A percentile compares a stretch with the other conserved stretches of the same genome.
Conservation (phyloP, 2,113 vertebrate species). For the Oryzias woworae region DNA sequence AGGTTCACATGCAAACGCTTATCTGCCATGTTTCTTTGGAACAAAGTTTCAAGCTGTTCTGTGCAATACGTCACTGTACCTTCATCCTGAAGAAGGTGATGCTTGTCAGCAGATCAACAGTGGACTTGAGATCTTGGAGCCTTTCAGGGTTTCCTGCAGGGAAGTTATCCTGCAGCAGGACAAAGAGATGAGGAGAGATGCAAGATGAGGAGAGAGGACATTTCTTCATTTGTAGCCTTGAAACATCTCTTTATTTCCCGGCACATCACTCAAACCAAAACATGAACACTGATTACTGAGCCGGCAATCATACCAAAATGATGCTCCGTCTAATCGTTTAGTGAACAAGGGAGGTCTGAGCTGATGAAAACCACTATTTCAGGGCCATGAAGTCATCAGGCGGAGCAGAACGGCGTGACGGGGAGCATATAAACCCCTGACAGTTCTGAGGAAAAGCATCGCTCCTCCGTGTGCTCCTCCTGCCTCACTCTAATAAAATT, state of each 20-base stretch:
- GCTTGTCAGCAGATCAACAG: conserved; percentile 95
- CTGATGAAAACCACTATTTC: conserved; percentile 68
- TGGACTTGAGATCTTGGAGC: conserved; percentile 95
- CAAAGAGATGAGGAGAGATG: conserved; percentile 28
- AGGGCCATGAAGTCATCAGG: conserved; percentile 74
- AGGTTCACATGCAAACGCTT: too few relatives aligned
- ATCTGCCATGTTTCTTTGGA: too few relatives aligned
- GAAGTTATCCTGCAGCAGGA: conserved; percentile 88
- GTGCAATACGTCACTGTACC: conserved; percentile 70
- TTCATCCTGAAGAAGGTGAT: conserved; percentile 99
- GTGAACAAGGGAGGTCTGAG: conserved; percentile 61
- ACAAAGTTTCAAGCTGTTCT: too few relatives aligned
- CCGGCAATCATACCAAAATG: conserved; percentile 65
- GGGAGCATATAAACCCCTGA: conserved; percentile 62
- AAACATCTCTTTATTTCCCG: conserved; percentile 6
- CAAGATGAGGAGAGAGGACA: conserved; percentile 12
- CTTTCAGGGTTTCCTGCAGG: conserved; percentile 92
- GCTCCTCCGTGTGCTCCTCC: conserved; percentile 46
- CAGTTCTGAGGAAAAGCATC: conserved; percentile 48
- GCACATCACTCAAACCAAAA: conserved; percentile 36
- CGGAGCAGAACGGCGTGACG: conserved; percentile 61
- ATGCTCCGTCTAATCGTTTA: conserved; percentile 65
- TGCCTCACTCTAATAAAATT: conserved; percentile 33
- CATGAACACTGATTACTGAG: conserved; percentile 58
- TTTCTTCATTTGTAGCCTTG: conserved; percentile 21